A percentile compares a stretch with the other conserved stretches of the same genome.
phyloP scores from a whole-genome alignment of 2,113 vertebrate species.

The Pholis gunnellus region DNA sequence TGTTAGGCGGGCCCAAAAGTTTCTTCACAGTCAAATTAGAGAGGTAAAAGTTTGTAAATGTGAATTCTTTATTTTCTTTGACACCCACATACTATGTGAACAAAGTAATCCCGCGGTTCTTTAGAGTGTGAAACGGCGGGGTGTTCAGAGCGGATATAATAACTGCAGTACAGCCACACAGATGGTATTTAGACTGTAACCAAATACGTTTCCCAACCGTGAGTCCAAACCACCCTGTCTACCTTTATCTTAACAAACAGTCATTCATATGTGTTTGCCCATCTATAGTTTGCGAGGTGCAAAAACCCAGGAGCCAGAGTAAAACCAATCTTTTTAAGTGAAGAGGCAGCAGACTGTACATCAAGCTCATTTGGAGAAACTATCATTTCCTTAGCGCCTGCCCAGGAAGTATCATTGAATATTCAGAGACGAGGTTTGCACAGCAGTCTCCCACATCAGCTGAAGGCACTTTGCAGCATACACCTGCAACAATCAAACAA shows the following conservation, averaged over 20 bases:
- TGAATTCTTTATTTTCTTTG: constrained; percentile 43
- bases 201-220: constrained; percentile 44
- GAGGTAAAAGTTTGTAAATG: constrained; percentile 47
- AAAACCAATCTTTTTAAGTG: not conserved
- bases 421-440: constrained; percentile 37
- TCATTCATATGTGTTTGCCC: constrained; percentile 21
- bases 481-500: constrained; percentile 59
- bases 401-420: constrained; percentile 32
- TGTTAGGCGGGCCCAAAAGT: constrained; percentile 25
- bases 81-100: constrained; percentile 48
- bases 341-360: not conserved
- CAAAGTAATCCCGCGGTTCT: constrained; percentile 51
- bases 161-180: constrained; percentile 47
- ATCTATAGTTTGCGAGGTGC: not conserved
- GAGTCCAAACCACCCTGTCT: constrained; percentile 17
- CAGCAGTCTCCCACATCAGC: constrained; percentile 26
- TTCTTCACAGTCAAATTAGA: constrained; percentile 35
- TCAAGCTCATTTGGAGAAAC: not conserved
- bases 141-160: constrained; percentile 48
- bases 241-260: constrained; percentile 22
- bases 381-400: constrained; percentile 15
- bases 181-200: constrained; percentile 45
- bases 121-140: constrained; percentile 44
- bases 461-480: constrained; percentile 37
- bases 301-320: not conserved